Conservation (phyloP, 1,140 invertebrate genomes). For the Onthophagus taurus region DNA sequence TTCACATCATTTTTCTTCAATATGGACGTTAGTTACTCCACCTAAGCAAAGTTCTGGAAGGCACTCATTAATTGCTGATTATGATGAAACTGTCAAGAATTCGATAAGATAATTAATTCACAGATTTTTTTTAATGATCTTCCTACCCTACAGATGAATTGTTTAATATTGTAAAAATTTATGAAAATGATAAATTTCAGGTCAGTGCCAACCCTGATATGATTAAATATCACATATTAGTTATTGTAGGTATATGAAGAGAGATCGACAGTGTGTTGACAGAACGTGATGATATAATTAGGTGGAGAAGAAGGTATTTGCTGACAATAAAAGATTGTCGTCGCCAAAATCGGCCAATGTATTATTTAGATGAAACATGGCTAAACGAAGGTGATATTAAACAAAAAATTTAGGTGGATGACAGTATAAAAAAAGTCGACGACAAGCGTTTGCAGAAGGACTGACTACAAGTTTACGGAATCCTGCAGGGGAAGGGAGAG, state of each 20-base stretch:
- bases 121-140: too few relatives aligned
- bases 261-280: background rate
- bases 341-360: background rate
- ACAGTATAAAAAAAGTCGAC: background rate
- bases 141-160: background rate
- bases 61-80: constrained; percentile 1
- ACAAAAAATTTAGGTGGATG: background rate
- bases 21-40: background rate
- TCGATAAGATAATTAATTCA: constrained; percentile 4
- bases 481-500: constrained; percentile 23
- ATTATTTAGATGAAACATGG: constrained; percentile 1
- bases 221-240: background rate
- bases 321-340: background rate
- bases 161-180: background rate
- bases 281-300: background rate
- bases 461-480: constrained; percentile 23
- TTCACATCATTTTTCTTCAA: too few relatives aligned
- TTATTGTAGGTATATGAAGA: background rate
- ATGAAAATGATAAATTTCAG: background rate
- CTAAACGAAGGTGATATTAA: background rate
- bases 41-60: constrained; percentile 1
- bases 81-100: constrained; percentile 5
- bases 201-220: background rate
- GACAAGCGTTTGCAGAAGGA: background rate
- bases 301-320: background rate